Evolutionary conservation across 2,113 vertebrate species (phyloP).

Genomic region (Hystrix brachyura): DNA sequence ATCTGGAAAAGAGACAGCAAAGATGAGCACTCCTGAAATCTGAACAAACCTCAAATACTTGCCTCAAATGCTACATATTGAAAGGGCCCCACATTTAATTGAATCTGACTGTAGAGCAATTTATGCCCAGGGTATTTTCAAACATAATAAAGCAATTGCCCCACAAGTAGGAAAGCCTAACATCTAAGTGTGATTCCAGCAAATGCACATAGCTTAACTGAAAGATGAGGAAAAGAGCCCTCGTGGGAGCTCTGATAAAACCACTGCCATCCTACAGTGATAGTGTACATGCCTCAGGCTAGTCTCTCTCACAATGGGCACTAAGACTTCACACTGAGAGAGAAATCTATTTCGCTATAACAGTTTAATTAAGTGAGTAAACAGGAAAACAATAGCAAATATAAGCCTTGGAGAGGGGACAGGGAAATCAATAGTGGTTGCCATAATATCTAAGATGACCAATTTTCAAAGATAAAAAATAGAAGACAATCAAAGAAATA

Average conservation of each 20-base stretch:
- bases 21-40: not conserved
- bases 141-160: constrained; percentile 33
- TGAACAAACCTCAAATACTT: not conserved
- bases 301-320: not conserved
- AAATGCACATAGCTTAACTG: not conserved
- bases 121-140: constrained; percentile 2
- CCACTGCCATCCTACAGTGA: not conserved
- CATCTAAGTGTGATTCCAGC: not conserved
- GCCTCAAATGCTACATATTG: not conserved
- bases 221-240: not conserved
- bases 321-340: not conserved
- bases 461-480: not conserved
- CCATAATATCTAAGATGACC: not conserved
- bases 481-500: not conserved
- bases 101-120: constrained; percentile 13
- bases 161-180: not conserved
- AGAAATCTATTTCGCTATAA: not conserved
- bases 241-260: not conserved
- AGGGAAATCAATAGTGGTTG: not conserved
- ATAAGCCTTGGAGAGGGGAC: not conserved
- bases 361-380: constrained; percentile 45
- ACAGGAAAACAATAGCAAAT: not conserved
- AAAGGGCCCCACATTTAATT: constrained; percentile 38
- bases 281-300: not conserved
- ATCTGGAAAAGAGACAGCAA: not conserved